These are phyloP conservation scores for Equus przewalskii DNA, from an alignment of 2,113 vertebrate genomes.

Conservation along the genomic window DNA sequence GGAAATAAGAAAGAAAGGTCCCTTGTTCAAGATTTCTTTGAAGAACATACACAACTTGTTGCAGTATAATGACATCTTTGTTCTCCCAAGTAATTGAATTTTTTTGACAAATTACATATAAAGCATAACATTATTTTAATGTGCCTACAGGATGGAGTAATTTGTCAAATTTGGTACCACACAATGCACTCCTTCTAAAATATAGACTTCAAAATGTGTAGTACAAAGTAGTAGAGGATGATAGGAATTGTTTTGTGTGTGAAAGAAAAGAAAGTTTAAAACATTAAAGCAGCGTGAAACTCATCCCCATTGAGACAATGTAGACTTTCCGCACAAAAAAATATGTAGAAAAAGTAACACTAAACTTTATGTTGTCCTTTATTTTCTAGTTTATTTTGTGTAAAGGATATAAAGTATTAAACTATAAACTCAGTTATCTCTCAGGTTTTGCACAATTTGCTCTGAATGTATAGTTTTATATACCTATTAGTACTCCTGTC, in stretches of 20 bases:
- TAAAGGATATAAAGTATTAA: not conserved
- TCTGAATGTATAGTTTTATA: not conserved
- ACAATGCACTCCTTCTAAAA: not conserved
- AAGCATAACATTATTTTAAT: slow-evolving; percentile 50
- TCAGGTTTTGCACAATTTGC: not conserved
- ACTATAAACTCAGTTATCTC: not conserved
- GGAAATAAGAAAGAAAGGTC: not conserved
- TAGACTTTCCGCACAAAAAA: not conserved
- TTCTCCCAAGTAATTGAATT: not conserved
- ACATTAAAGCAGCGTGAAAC: not conserved
- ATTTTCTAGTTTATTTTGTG: slow-evolving; percentile 45
- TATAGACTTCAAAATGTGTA: slow-evolving; percentile 35
- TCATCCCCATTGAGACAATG: not conserved
- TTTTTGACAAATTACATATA: slow-evolving; percentile 13
- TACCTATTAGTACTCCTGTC: not conserved
- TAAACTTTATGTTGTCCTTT: not conserved
- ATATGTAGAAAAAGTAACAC: not conserved
- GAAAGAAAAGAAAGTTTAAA: slow-evolving; percentile 36
- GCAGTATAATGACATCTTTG: not conserved
- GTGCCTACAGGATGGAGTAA: not conserved
- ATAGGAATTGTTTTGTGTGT: slow-evolving; percentile 1
- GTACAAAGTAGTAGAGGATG: not conserved
- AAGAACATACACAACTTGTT: not conserved
- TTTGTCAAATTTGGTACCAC: slow-evolving; percentile 44
- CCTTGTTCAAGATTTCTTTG: not conserved